Evolutionary conservation across 2,113 vertebrate species (phyloP), one percentile per base, ranked within the genome.

Genomic region (Gila orcuttii): DNA sequence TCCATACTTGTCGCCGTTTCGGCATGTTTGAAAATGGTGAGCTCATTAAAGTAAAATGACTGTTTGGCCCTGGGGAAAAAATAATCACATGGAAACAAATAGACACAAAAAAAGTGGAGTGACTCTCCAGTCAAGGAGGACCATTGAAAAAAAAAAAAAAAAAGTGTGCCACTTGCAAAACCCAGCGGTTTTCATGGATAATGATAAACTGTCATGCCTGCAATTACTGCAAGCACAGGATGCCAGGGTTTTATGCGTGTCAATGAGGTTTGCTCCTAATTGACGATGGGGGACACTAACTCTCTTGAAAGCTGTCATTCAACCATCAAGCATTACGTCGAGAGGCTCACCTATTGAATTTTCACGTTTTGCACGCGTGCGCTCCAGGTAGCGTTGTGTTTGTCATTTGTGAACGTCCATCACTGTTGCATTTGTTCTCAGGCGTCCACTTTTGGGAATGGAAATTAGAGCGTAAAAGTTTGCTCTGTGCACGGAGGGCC

Each of bases 1-100:
- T 89, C 84, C 76, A 85, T 86, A 89, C 83, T 77, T 88, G 82
- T 76, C 89, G 84, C 84, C 86, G 78, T 87, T 88, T 86, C 79
- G 87, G 91, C 85, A 87, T 86, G 85, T 90, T 85, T 83, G 60
- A 88, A 79, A 89, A 87, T 6, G 62, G 80, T 84, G 87, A 95
- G 93, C 93, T 95, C 92, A 94, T 95, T 96, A 96, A 96, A 94
- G 93, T 92, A 93, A 95, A 96, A 91, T 95, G 94, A 94, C 93
- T 95, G 91, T 89, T 96, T 95, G 93, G 94, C 93, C 92, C 90
- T 90, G 83, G 86, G 88, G 91, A 89, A 94, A 93, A 91, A 90
- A 91, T 86, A 84, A 91, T 93, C 91, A 91, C 90, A 93, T 89
- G 88, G 92, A 93, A 93, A 89, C 92, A 90, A 91, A 92, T 91